A percentile compares a stretch with the other conserved stretches of the same genome.
Evolutionary conservation across 2,797 vertebrate species (phyloP).

Genomic region (Anguilla megastoma): DNA sequence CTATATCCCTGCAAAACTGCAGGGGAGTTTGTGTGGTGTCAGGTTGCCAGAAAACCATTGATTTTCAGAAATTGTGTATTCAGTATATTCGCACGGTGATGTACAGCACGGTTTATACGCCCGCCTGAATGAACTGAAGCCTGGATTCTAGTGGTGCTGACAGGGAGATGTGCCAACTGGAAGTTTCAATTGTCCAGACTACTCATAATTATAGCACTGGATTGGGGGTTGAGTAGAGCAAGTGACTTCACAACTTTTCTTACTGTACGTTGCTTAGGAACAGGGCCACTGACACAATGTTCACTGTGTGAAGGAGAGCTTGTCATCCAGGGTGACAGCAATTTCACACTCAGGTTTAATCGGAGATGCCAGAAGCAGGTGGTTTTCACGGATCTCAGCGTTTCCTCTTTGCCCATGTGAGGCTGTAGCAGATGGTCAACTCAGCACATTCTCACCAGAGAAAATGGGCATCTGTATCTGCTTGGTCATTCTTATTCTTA

Average conservation of each 20-base stretch:
- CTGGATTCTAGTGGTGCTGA: neutral
- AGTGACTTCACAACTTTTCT: neutral
- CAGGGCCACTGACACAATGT: neutral
- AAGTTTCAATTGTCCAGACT: neutral
- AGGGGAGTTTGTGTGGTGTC: neutral
- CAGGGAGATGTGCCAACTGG: neutral
- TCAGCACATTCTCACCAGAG: neutral
- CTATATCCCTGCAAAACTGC: neutral
- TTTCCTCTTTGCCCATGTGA: neutral
- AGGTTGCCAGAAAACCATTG: neutral
- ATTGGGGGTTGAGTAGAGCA: neutral
- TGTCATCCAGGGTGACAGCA: neutral
- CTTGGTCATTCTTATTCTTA: neutral
- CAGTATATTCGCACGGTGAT: neutral
- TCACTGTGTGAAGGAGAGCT: neutral
- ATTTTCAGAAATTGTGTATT: neutral
- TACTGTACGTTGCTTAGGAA: neutral
- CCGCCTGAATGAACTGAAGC: neutral
- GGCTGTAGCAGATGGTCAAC: neutral
- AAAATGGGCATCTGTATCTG: neutral
- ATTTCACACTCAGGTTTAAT: neutral
- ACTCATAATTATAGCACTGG: neutral
- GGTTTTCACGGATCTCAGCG: slow-evolving; percentile 8
- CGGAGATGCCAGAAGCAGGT: neutral
- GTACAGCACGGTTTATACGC: neutral